Evolutionary conservation across 2,113 vertebrate species (phyloP).

Genomic region (Malurus cyaneus): DNA sequence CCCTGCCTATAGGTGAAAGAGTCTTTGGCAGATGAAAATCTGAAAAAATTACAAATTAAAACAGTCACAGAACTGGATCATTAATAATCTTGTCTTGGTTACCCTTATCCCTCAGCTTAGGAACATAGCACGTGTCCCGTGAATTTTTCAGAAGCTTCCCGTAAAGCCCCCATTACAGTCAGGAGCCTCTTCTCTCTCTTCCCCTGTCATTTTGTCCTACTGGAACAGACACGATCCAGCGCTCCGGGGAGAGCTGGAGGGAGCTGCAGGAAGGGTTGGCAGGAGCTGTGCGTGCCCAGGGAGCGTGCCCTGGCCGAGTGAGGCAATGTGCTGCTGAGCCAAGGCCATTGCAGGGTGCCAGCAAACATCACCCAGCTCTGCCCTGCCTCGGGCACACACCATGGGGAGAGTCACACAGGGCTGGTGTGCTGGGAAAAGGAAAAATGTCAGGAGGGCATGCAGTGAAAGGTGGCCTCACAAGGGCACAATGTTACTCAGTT

Average conservation of each 20-base stretch:
- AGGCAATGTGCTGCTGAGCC: not conserved
- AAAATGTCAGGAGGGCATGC: not conserved
- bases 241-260: rapidly evolving
- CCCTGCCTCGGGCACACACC: rapidly evolving
- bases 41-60: not conserved
- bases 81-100: not conserved
- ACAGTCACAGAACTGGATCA: not conserved
- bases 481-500: conserved; percentile 54
- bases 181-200: not conserved
- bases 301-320: not conserved
- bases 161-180: not conserved
- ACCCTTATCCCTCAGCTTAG: too few relatives aligned
- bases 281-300: rapidly evolving
- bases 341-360: not conserved
- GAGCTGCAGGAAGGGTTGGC: rapidly evolving
- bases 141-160: not conserved
- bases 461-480: conserved; percentile 58
- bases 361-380: not conserved
- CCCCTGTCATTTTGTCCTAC: rapidly evolving
- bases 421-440: not conserved
- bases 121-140: not conserved
- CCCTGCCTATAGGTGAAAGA: not conserved
- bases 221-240: rapidly evolving
- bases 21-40: not conserved
- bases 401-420: not conserved